A percentile compares a stretch with the other conserved stretches of the same genome.
phyloP scores from a whole-genome alignment of 2,888 invertebrate species.

The Dicycla oo region DNA sequence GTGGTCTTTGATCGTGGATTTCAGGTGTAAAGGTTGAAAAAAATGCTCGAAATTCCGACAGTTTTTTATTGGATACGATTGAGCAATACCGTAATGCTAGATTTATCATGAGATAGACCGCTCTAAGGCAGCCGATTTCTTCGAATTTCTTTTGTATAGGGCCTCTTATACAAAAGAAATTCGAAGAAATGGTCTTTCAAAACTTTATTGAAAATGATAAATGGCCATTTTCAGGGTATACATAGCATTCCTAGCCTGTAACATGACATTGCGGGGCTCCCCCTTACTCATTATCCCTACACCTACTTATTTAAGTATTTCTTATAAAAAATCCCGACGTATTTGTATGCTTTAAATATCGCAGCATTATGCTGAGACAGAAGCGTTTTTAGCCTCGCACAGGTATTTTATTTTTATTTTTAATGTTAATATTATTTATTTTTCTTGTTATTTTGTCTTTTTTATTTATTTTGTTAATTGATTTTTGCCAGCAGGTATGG shows the following conservation, averaged over 20 bases:
- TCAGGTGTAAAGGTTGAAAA: conserved; percentile 32
- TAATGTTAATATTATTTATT: too few relatives aligned
- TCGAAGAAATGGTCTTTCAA: too few relatives aligned
- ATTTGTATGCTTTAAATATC: neutral
- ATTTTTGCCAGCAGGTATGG: too few relatives aligned
- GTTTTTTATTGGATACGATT: neutral
- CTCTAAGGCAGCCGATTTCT: too few relatives aligned
- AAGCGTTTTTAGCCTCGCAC: too few relatives aligned
- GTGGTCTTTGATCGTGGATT: conserved; percentile 42
- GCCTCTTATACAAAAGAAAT: too few relatives aligned
- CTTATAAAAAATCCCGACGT: neutral
- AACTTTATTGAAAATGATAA: neutral
- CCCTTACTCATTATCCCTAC: neutral
- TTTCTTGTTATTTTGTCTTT: too few relatives aligned
- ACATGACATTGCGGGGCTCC: neutral
- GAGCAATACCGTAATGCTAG: neutral
- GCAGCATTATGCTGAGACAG: too few relatives aligned
- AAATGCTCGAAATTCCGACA: neutral
- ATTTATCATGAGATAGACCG: neutral
- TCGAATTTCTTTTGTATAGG: too few relatives aligned
- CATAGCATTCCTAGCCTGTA: neutral
- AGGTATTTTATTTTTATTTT: too few relatives aligned
- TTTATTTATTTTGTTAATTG: too few relatives aligned
- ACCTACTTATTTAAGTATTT: neutral
- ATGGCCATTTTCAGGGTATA: neutral